Base-by-base conservation (phyloP, 2,113 vertebrate species). In the Pteronura brasiliensis region DNA sequence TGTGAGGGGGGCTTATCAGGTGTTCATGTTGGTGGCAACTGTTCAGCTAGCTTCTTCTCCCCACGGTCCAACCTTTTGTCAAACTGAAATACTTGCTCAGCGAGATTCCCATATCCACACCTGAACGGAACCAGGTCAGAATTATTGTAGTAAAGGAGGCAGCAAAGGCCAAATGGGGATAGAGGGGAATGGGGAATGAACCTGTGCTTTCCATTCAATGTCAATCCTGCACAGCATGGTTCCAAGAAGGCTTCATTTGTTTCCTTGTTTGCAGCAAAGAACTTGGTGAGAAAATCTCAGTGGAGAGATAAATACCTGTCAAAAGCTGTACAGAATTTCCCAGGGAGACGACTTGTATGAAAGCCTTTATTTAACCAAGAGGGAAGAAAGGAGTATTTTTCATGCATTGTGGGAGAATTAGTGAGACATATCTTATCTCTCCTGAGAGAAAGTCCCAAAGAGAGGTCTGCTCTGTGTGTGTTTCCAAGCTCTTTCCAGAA, bases 261-360 rank as follows among this genome's bases (percentile, higher is more conserved):
- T 67, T 90, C 7, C 63, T 95, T 92, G 13, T 95, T 96, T 95
- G 39, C 36, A 95, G 82, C 31, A 87, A 97, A 96, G 72, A 95
- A 88, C 97, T 91, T 84, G 80, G 81, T 80, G 20, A 93, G 57
- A 92, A 94, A 92, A 95, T 98, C 97, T 84, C 94, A 77, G 69
- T 42, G 23, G 89, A 71, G 27, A 93, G 42, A 91, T 93, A 95
- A 97, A 25, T 82, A 96, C 83, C 97, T 97, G 27, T 98, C 93
- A 97, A 97, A 97, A 89, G 67, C 93, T 94, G 92, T 94, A 42
- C 91, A 97, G 36, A 84, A 44, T 98, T 98, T 98, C 96, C 83
- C 83, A 63, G 83, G 93, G 90, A 76, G 67, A 52, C 97, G 76
- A 34, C 80, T 69, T 96, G 71, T 92, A 55, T 93, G 42, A 98